These are phyloP conservation scores for Cydia strobilella DNA, from an alignment of 1,140 invertebrate species.

Conservation along the genomic window DNA sequence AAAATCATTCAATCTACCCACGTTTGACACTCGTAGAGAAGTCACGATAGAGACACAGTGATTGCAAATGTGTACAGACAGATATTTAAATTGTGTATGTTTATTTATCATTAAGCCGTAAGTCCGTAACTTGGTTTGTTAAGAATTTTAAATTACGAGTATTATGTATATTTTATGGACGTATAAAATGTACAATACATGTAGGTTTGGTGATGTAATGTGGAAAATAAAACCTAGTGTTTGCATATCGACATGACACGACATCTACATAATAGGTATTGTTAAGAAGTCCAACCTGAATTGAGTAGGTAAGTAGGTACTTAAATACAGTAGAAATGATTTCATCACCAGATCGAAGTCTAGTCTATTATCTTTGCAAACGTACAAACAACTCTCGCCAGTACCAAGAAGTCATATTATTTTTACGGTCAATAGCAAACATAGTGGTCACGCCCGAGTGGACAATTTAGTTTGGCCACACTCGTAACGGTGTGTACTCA, in stretches of 20 bases:
- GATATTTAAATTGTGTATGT: neutral
- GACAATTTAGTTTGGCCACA: conserved; percentile 64
- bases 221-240: neutral
- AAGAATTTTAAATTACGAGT: neutral
- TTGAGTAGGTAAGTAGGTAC: neutral
- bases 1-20: conserved; percentile 14
- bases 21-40: neutral
- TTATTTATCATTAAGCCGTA: neutral
- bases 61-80: neutral
- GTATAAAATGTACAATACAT: too few species aligned
- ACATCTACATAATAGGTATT: neutral
- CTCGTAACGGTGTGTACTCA: conserved; percentile 65
- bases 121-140: neutral
- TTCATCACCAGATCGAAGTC: neutral
- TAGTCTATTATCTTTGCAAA: conserved; percentile 12
- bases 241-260: neutral
- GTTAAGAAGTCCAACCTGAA: neutral
- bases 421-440: conserved; percentile 41
- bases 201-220: neutral
- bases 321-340: neutral
- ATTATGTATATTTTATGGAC: too few species aligned
- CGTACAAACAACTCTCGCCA: neutral
- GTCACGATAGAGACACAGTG: neutral
- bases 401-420: conserved; percentile 17
- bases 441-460: conserved; percentile 36